phyloP scores from a whole-genome alignment of 2,888 invertebrate species.

The Cephus spinipes region DNA sequence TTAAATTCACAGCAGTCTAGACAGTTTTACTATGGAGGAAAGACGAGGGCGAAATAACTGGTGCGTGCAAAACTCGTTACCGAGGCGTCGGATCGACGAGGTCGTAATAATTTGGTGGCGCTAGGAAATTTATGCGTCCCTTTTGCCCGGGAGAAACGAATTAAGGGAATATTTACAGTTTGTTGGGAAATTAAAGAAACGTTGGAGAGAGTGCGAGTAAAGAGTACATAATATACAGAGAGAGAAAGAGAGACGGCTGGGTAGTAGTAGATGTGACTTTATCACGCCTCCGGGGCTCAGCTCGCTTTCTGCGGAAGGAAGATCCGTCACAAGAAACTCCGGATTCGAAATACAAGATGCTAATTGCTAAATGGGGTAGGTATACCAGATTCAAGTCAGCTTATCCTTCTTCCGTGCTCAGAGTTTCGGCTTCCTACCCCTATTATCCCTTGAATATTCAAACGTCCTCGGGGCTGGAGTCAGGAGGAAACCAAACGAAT shows the following conservation, averaged over 20 bases:
- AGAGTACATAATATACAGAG: background rate
- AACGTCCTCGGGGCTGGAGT: constrained; percentile 35
- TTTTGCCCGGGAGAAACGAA: background rate
- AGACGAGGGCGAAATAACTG: background rate
- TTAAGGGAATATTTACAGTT: constrained; percentile 1
- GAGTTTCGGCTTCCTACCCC: constrained; percentile 27
- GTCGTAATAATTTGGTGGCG: background rate
- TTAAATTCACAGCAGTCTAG: background rate
- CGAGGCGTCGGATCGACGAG: background rate
- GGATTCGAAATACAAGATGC: constrained; percentile 50
- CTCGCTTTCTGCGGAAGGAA: constrained; percentile 4
- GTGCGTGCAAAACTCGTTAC: background rate
- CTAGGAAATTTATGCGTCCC: background rate
- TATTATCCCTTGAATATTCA: constrained; percentile 50
- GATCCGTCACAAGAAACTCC: constrained; percentile 36
- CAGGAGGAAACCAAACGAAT: constrained; percentile 15
- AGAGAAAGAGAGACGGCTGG: background rate
- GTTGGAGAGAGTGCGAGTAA: background rate
- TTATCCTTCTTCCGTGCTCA: constrained; percentile 36
- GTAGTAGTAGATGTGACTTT: constrained; percentile 19
- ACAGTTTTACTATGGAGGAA: background rate
- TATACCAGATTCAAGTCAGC: constrained; percentile 46
- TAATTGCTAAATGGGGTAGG: constrained; percentile 50
- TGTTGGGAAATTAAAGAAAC: background rate
- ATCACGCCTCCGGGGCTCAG: constrained; percentile 21